Evolutionary conservation across 2,797 vertebrate species (phyloP).

Genomic region (Phrynocephalus guinanensis): DNA sequence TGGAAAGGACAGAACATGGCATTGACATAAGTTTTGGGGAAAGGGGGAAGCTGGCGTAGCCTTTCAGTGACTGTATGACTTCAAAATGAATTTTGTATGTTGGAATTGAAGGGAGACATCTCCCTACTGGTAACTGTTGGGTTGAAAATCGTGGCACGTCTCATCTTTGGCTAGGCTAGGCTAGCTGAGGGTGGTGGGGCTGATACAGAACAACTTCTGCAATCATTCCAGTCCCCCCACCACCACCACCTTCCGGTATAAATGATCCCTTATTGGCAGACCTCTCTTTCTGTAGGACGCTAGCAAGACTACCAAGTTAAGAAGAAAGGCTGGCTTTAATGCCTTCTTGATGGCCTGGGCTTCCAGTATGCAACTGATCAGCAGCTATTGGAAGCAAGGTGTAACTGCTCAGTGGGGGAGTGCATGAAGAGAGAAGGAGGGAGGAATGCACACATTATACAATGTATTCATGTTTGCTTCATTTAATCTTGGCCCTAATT

Average conservation of each 20-base stretch:
- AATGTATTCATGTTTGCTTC: not conserved
- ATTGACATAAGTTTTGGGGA: too few relatives aligned
- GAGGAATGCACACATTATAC: not conserved
- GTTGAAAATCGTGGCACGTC: not conserved
- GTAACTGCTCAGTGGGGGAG: too few relatives aligned
- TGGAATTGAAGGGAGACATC: too few relatives aligned
- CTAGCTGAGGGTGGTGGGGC: too few relatives aligned
- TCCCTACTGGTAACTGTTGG: too few relatives aligned
- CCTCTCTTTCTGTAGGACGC: not conserved
- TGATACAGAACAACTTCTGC: too few relatives aligned
- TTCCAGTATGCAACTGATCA: not conserved
- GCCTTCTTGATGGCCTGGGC: not conserved
- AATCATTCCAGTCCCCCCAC: too few relatives aligned
- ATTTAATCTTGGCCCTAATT: slow-evolving; percentile 23
- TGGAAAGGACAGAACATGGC: too few relatives aligned
- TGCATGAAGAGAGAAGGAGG: too few relatives aligned
- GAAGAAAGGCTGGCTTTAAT: not conserved
- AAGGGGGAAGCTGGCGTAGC: too few relatives aligned
- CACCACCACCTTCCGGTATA: too few relatives aligned
- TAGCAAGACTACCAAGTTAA: not conserved
- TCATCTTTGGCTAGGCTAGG: not conserved
- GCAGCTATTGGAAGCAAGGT: too few relatives aligned
- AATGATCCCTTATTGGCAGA: not conserved
- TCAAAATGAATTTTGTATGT: not conserved
- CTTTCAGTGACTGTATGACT: not conserved